Evolutionary conservation across 2,888 invertebrate species (phyloP).

Genomic region (Heliconius charithonia): DNA sequence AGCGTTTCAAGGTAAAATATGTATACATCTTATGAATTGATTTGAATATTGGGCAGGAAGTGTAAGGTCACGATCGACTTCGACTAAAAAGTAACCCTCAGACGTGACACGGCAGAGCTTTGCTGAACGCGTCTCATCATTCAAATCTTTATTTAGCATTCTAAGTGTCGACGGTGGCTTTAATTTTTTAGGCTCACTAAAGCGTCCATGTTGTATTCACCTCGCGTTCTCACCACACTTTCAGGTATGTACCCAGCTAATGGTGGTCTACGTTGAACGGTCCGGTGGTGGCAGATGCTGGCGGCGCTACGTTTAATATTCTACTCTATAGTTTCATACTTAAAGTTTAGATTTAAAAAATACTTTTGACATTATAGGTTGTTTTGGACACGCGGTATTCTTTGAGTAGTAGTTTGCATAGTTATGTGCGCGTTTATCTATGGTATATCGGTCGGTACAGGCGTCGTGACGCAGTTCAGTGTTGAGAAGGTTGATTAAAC

Average conservation of each 20-base stretch:
- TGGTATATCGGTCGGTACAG: constrained; percentile 71
- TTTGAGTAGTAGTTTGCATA: constrained; percentile 75
- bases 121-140: constrained; percentile 67
- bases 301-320: constrained; percentile 50
- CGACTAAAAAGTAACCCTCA: constrained; percentile 58
- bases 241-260: constrained; percentile 74
- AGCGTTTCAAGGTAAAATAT: constrained; percentile 5
- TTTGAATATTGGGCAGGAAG: constrained; percentile 27
- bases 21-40: constrained; percentile 11
- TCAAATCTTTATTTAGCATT: constrained; percentile 79
- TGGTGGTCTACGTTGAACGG: constrained; percentile 60
- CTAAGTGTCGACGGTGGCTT: constrained; percentile 71
- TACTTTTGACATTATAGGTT: constrained; percentile 51
- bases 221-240: constrained; percentile 75
- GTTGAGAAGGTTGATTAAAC: constrained; percentile 61
- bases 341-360: constrained; percentile 59
- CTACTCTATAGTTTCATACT: constrained; percentile 49
- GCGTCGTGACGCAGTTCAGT: constrained; percentile 55
- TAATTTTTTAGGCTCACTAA: constrained; percentile 76
- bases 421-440: constrained; percentile 78
- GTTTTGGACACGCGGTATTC: constrained; percentile 47
- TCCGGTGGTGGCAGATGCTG: constrained; percentile 50
- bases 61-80: constrained; percentile 29
- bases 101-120: constrained; percentile 70
- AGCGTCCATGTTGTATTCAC: constrained; percentile 75